These are phyloP conservation scores for Stichopus horrens DNA, from an alignment of 53 echinoderm and acorn worm species.

Conservation along the genomic window DNA sequence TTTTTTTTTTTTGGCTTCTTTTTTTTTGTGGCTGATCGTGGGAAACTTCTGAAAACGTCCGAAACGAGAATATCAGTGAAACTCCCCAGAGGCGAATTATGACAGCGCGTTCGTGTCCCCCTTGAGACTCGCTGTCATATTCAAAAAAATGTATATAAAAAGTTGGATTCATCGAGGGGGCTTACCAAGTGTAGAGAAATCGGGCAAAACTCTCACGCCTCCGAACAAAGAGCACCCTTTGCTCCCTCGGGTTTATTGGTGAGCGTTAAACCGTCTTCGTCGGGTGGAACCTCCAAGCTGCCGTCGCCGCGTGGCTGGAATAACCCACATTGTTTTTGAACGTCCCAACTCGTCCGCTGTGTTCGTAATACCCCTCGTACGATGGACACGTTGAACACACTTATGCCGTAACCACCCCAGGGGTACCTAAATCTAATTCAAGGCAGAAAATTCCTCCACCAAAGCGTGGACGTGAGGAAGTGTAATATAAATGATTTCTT, in stretches of 20 bases:
- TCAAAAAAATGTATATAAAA: background rate
- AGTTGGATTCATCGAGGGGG: constrained; percentile 4
- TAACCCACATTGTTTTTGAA: too few species aligned
- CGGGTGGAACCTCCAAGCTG: too few species aligned
- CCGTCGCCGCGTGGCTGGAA: too few species aligned
- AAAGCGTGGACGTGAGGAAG: too few species aligned
- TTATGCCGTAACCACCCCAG: background rate
- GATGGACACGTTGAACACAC: too few species aligned
- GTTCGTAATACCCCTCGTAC: too few species aligned
- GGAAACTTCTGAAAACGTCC: constrained; percentile 12
- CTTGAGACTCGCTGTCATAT: constrained; percentile 26
- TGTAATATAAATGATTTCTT: too few species aligned
- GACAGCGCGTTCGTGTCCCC: constrained; percentile 15
- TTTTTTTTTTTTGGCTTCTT: too few species aligned
- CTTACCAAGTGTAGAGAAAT: background rate
- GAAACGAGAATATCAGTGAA: constrained; percentile 12
- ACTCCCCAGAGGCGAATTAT: constrained; percentile 29
- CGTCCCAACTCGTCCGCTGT: too few species aligned
- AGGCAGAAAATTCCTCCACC: background rate
- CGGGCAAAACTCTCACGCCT: background rate
- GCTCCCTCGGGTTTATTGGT: background rate
- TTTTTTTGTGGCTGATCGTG: background rate
- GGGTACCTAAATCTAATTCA: constrained; percentile 5
- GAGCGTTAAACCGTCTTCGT: background rate
- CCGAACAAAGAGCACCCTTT: background rate